phyloP scores from a whole-genome alignment of 2,797 vertebrate species.

The Scleropages formosus region DNA sequence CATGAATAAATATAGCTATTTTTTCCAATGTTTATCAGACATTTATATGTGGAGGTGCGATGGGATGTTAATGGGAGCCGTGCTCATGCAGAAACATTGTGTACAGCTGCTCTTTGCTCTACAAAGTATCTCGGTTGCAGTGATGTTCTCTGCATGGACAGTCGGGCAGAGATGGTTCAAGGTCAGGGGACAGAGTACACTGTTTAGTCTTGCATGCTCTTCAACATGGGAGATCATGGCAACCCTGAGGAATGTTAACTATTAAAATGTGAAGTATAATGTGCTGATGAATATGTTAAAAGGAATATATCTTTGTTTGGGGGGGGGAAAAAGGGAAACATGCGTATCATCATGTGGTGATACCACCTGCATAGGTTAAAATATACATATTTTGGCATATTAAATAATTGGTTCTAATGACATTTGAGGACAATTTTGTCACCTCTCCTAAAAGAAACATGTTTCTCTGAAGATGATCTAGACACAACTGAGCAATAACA shows the following conservation, averaged over 20 bases:
- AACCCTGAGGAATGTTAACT: constrained; percentile 16
- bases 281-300: constrained; percentile 19
- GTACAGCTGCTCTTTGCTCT: constrained; percentile 5
- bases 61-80: constrained; percentile 7
- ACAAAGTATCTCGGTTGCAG: neutral
- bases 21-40: constrained; percentile 36
- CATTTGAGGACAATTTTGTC: neutral
- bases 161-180: too few species aligned
- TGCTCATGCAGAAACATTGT: constrained; percentile 15
- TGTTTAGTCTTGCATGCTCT: constrained; percentile 18
- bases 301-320: constrained; percentile 3
- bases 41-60: constrained; percentile 32
- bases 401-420: too few species aligned
- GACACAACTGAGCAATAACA: constrained; percentile 25
- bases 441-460: constrained; percentile 11
- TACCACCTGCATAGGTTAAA: constrained; percentile 4
- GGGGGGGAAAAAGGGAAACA: neutral
- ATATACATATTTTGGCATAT: neutral
- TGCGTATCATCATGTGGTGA: constrained; percentile 12
- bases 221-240: constrained; percentile 22
- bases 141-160: neutral
- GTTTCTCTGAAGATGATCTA: constrained; percentile 8
- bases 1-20: constrained; percentile 57
- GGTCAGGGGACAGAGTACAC: too few species aligned
- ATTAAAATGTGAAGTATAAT: constrained; percentile 17